Base-by-base conservation (phyloP, 2,113 vertebrate species). In the Dasyprocta punctata region DNA sequence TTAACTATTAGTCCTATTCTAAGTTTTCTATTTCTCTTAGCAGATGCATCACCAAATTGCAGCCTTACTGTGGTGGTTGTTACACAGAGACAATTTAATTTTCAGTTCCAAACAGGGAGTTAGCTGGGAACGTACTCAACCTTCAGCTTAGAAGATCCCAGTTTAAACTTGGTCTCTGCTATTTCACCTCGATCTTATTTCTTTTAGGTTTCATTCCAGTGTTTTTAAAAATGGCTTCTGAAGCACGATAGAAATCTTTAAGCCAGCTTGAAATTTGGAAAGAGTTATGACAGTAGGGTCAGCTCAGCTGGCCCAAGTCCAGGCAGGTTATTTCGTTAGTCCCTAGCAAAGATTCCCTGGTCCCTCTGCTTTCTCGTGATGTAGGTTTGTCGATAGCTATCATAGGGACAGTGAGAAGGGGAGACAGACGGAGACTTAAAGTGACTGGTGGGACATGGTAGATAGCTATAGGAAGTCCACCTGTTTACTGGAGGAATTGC, bases 31-130 rank as follows among this genome's bases (percentile, higher is more conserved):
- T 89, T 96, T 91, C 52, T 86, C 82, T 84, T 71, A 96, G 81
- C 63, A 87, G 82, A 92, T 96, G 90, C n/a, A 84, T 97, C 94
- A 97, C 41, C 82, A 97, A 95, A 97, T 96, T 98, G 75, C 82
- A 89, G 87, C 85, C 90, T 96, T 73, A 56, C 52, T 60, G 36
- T 67, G 10, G 58, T 54, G 89, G 94, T 38, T 44, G 75, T 78
- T 92, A 82, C 54, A 22, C 58, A 86, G 47, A 95, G 17, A 30
- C 7, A 80, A 92, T 65, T 86, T 86, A 12, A 41, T 96, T 61
- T 96, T 89, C 30, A 28, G 24, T 90, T 94, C 88, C 52, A 92
- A 96, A 92, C 19, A 89, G 17, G 63, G 28, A 84, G 17, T 69
- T 14, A 65, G 38, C 30, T 87, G 28, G 38, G 60, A 65, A 63